Base-by-base conservation (phyloP, 2,888 invertebrate genomes). In the Ophonus ardosiacus region DNA sequence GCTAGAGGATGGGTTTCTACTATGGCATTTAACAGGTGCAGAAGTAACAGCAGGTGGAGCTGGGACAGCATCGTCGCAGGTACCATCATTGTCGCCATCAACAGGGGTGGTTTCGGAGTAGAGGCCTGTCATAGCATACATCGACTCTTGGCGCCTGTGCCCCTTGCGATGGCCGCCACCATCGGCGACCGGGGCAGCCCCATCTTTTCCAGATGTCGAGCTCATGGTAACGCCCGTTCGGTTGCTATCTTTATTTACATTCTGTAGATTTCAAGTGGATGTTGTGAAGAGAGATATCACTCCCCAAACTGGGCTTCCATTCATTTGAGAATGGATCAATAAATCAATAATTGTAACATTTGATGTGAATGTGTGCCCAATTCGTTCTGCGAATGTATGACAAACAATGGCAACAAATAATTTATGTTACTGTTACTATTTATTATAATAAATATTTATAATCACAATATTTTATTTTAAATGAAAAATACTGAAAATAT, bases 61-160 rank as follows among this genome's bases (percentile, higher is more conserved):
- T 89, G 86, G 88, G 88, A 86, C 87, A 87, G 92, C 91, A 18
- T 92, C 93, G 81, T 89, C 90, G 87, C 93, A 92, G 87, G 92
- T 93, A 87, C 91, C 92, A 87, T 92, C 91, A 81, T 92, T 93
- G 86, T 93, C 93, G 88, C 94, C 94, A 88, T 94, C 94, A 86
- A 93, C 93, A 87, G 94, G 93, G 43, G 94, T 93, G 43, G 93
- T 94, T 89, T 96, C 96, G 86, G 96, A 95, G 90, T 97, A 97
- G 85, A 97, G 92, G 40, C 96, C 96, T 65, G 96, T 97, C 96
- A 96, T 96, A 87, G 96, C 96, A 91, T 97, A 97, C 96, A 96
- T 96, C 89, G 96, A 96, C 91, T 97, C 96, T 93, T 96, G 96
- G 91, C 96, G 94, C 90, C 96, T n/a, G 86, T 90, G 90, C 31